These are phyloP conservation scores for Oscheius sp. DNA, from an alignment of 2,888 invertebrate genomes.

Conservation along the genomic window DNA sequence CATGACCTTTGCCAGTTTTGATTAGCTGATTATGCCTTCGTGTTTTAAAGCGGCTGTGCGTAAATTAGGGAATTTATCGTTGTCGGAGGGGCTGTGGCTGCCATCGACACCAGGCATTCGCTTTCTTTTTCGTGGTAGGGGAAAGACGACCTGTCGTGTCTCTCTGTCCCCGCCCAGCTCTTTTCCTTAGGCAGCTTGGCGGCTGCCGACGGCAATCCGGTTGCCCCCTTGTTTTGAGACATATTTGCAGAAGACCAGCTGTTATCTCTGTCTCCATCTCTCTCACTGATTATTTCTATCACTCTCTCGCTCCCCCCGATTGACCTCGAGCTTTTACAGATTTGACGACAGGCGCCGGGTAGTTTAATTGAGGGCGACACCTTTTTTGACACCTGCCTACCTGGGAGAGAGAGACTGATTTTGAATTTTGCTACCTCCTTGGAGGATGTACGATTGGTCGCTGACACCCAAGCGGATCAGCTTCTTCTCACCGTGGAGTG, in stretches of 20 bases:
- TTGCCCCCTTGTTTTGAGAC: too few relatives aligned
- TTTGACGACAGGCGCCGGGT: conserved; percentile 1
- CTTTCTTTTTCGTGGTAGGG: not conserved
- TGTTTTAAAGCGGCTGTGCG: too few relatives aligned
- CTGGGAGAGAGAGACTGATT: not conserved
- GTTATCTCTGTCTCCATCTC: conserved; percentile 7
- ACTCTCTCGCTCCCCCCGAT: not conserved
- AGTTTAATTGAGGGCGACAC: conserved; percentile 7
- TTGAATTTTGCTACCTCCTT: not conserved
- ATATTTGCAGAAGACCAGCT: too few relatives aligned
- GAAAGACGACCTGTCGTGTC: not conserved
- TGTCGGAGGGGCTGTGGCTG: conserved; percentile 11
- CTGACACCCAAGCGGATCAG: conserved; percentile 55
- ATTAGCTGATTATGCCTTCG: too few relatives aligned
- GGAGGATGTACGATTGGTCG: conserved; percentile 53
- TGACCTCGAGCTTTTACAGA: conserved; percentile 28
- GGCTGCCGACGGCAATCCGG: too few relatives aligned
- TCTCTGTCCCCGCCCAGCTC: conserved; percentile 4
- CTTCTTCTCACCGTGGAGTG: conserved; percentile 71
- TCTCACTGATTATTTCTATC: not conserved
- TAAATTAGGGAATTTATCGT: conserved; percentile 14
- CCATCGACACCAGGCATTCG: conserved; percentile 26
- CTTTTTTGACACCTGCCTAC: conserved; percentile 27
- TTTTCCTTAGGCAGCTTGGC: conserved; percentile 1
- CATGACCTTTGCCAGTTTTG: too few relatives aligned